phyloP scores from a whole-genome alignment of 2,113 vertebrate genomes.

The Sapajus apella region DNA sequence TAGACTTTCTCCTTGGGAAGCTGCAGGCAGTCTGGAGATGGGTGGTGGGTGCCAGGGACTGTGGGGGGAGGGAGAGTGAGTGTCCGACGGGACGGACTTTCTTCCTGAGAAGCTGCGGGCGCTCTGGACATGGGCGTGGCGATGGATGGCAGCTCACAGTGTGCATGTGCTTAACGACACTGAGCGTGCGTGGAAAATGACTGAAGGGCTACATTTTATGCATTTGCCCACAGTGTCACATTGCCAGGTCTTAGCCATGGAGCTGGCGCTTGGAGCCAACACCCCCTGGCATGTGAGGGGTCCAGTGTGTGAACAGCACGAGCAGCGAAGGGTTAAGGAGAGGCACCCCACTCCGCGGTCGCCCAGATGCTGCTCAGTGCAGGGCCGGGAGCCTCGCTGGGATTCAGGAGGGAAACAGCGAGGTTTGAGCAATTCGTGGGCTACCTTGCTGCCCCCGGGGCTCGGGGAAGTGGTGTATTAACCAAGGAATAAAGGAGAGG shows the following conservation, averaged over 20 bases:
- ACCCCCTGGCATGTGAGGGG: neutral
- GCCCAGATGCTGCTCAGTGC: slow-evolving; percentile 78
- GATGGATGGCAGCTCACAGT: accelerated
- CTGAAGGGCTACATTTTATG: no score
- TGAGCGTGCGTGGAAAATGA: neutral
- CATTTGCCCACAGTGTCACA: neutral
- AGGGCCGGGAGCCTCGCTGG: slow-evolving; percentile 78
- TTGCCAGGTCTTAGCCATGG: no score
- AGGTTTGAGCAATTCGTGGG: slow-evolving; percentile 84
- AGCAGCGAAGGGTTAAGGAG: slow-evolving; percentile 74
- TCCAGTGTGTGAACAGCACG: neutral
- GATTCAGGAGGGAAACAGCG: slow-evolving; percentile 85
- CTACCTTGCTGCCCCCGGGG: slow-evolving; percentile 86
- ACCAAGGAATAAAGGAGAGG: slow-evolving; percentile 85
- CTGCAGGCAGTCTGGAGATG: accelerated
- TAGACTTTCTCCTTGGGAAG: neutral
- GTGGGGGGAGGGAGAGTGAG: neutral
- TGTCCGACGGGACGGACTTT: no score
- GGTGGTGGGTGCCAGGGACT: neutral
- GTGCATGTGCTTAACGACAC: accelerated
- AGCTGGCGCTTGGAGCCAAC: neutral
- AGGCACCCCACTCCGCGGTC: slow-evolving; percentile 70
- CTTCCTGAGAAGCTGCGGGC: no score
- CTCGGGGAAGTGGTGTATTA: slow-evolving; percentile 88
- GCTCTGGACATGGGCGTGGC: no score